phyloP scores from a whole-genome alignment of 1,140 invertebrate species.

The Popillia japonica region DNA sequence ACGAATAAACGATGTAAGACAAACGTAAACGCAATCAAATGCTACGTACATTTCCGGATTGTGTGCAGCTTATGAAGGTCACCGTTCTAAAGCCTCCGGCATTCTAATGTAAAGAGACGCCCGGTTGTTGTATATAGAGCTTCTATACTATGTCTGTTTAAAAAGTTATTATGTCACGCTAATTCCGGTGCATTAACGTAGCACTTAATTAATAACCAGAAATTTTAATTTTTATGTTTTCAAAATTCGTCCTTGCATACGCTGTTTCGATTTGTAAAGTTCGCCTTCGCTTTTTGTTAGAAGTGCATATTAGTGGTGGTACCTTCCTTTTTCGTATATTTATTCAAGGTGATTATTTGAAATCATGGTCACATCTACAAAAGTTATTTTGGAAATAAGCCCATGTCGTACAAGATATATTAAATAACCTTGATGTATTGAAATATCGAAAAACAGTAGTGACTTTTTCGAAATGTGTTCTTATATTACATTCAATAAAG shows the following conservation, averaged over 20 bases:
- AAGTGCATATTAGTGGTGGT: background rate
- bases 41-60: conserved; percentile 46
- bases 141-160: conserved; percentile 19
- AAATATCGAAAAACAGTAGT: background rate
- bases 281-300: conserved; percentile 2
- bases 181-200: conserved; percentile 18
- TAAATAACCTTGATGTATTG: background rate
- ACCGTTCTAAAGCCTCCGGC: conserved; percentile 48
- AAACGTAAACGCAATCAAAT: conserved; percentile 27
- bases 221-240: conserved; percentile 19
- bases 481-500: background rate
- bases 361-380: conserved; percentile 9
- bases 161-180: conserved; percentile 4
- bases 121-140: background rate
- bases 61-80: conserved; percentile 47
- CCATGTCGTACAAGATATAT: background rate
- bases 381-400: background rate
- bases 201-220: background rate
- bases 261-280: background rate
- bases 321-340: background rate
- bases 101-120: conserved; percentile 25
- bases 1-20: background rate
- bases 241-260: conserved; percentile 23
- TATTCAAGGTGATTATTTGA: conserved; percentile 4
- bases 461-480: background rate